Evolutionary conservation across 2,888 invertebrate species (phyloP), one percentile per base, ranked within the genome.

Genomic region (Muscina levida): DNA sequence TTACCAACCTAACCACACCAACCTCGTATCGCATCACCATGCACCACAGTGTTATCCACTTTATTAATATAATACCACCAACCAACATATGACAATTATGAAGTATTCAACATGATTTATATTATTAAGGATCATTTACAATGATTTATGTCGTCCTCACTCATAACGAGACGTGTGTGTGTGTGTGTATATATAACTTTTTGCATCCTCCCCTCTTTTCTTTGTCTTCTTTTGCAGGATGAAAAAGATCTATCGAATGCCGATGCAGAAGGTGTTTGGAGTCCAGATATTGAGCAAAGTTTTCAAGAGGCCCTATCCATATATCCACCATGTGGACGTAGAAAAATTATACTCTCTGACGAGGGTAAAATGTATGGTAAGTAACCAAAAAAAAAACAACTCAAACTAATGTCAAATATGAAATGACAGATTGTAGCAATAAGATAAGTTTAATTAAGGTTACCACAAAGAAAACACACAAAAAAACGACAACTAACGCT

Each of bases 301-400:
- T 99, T 99, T 92, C 99, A 99, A 92, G 99, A 99, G 93, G 99
- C 99, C 84, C 93, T 99, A 91, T 98, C 98, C 88, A 99, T 99
- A 91, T 99, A 99, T 93, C 99, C 99, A 82, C 99, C 99, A 83
- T 99, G 99, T 92, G 99, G 99, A 85, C 93, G 99, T 87, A 94
- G 99, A 91, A 99, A 99, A 94, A 99, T 99, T 91, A 99, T 99
- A 88, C 95, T 99, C 88, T 98, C 98, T 87, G 99, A 99, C 92
- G 99, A 99, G 93, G 99, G 99, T 91, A 99, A 99, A 95, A 99
- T 99, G 99, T 99, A 99, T 93, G 99, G 99, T 99, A 93, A 96
- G 98, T 96, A n/a, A 70, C 22, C 13, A 19, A 42, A 56, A n/a
- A 59, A 13, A 24, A 19, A 37, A 37, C 42, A 39, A 24, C 24